Percentiles rank a stretch among this genome's conserved stretches.
phyloP scores from a whole-genome alignment of 2,797 vertebrate species.

The Mormyrops attenuatus region DNA sequence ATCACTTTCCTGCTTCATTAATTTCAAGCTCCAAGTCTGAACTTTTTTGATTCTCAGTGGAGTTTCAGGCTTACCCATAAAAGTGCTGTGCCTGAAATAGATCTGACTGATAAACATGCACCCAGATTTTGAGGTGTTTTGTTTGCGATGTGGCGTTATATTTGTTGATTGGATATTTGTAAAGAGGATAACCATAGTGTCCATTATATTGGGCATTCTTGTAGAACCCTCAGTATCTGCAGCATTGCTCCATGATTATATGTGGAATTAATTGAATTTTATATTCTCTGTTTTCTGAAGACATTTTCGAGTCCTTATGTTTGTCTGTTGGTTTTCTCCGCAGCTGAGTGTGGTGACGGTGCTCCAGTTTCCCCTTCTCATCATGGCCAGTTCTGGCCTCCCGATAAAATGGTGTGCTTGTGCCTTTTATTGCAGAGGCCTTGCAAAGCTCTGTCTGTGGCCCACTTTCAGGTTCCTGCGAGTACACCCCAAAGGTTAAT shows the following conservation, averaged over 20 bases:
- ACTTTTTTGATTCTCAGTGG: not conserved
- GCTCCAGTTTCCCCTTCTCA: not conserved
- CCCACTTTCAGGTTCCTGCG: not conserved
- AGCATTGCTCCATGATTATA: not conserved
- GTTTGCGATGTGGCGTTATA: not conserved
- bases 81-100: not conserved
- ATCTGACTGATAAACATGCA: not conserved
- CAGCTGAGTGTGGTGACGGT: not conserved
- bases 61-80: not conserved
- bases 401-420: not conserved
- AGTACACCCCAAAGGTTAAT: conserved; percentile 32
- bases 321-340: not conserved
- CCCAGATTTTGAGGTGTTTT: not conserved
- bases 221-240: not conserved
- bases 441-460: not conserved
- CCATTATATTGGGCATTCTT: not conserved
- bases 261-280: not conserved
- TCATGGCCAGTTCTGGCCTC: not conserved
- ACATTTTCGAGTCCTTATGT: not conserved
- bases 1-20: not conserved
- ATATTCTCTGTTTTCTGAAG: not conserved
- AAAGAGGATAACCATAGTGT: not conserved
- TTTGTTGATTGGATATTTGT: not conserved
- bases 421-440: not conserved
- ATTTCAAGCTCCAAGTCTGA: not conserved